These are phyloP conservation scores for Probaryconus sp. DNA, from an alignment of 1,140 invertebrate genomes.

Conservation along the genomic window DNA sequence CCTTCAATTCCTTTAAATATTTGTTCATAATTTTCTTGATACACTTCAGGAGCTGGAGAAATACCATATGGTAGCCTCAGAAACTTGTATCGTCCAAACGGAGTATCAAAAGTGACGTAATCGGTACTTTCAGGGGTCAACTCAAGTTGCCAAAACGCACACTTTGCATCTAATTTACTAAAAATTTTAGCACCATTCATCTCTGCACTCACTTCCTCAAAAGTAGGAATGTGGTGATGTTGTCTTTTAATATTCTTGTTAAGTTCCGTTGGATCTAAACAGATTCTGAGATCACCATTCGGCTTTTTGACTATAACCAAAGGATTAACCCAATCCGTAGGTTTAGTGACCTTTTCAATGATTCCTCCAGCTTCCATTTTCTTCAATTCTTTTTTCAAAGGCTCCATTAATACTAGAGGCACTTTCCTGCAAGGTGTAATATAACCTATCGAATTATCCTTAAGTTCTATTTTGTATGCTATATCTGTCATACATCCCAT, in stretches of 20 bases:
- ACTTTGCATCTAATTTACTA: slow-evolving; percentile 64
- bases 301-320: slow-evolving; percentile 68
- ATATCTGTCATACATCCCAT: no score
- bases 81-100: slow-evolving; percentile 72
- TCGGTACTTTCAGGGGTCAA: slow-evolving; percentile 66
- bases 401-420: neutral
- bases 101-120: slow-evolving; percentile 75
- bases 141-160: slow-evolving; percentile 71
- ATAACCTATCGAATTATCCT: no score
- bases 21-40: slow-evolving; percentile 68
- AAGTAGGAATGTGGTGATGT: slow-evolving; percentile 58
- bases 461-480: no score
- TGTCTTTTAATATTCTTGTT: slow-evolving; percentile 69
- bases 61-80: slow-evolving; percentile 56
- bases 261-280: slow-evolving; percentile 72
- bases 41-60: slow-evolving; percentile 67
- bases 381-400: slow-evolving; percentile 26
- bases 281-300: slow-evolving; percentile 68
- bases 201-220: slow-evolving; percentile 72
- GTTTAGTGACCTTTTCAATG: slow-evolving; percentile 59
- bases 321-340: slow-evolving; percentile 70
- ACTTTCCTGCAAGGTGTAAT: slow-evolving; percentile 2
- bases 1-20: slow-evolving; percentile 60
- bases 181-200: slow-evolving; percentile 55
- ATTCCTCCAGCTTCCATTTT: slow-evolving; percentile 34